Evolutionary conservation across 1,140 invertebrate genomes (phyloP), one percentile per base, ranked within the genome.

Genomic region (Muscidifurax raptorellus): DNA sequence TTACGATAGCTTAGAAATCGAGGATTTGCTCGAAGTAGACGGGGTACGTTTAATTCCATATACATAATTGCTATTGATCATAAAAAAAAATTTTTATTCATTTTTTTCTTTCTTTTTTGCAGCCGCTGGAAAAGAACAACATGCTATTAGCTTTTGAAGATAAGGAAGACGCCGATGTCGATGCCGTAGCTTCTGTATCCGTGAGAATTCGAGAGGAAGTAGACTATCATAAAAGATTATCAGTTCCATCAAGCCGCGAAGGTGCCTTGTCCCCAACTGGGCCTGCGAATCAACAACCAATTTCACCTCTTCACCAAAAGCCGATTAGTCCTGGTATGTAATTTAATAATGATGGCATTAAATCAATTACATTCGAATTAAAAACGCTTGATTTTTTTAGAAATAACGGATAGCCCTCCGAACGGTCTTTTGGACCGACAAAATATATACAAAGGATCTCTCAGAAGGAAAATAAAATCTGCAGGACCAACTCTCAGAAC

Each of bases 1-100:
- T 4, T 97, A 97, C 88, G 93, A 95, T 79, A 95, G 95, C 75
- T 90, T 97, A 0, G 93, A 95, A 82, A 92, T 97, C 0, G 94
- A 96, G 18, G 95, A 97, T 87, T 93, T 99, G 15, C 93, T 99
- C 59, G 98, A 98, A 92, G 89, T 94, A 18, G 94, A 96, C 86
- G 97, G 97, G 88, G 96, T 97, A 89, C 93, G 93, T 86, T 77
- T 25, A 75, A 32, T 72, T 18, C 32, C 44, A 2, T 67, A 44
- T 7, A 2, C 36, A 22, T 13, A 28, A 28, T n/a, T n/a, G n/a
- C n/a, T n/a, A n/a, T n/a, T n/a, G n/a, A n/a, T n/a, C n/a, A n/a
- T n/a, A n/a, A n/a, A n/a, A n/a, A n/a, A n/a, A n/a, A n/a, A n/a
- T n/a, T n/a, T n/a, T n/a, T n/a, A n/a, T n/a, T n/a, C n/a, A n/a